Conservation (phyloP, 2,888 invertebrate genomes). For the Andrena trimmerana region DNA sequence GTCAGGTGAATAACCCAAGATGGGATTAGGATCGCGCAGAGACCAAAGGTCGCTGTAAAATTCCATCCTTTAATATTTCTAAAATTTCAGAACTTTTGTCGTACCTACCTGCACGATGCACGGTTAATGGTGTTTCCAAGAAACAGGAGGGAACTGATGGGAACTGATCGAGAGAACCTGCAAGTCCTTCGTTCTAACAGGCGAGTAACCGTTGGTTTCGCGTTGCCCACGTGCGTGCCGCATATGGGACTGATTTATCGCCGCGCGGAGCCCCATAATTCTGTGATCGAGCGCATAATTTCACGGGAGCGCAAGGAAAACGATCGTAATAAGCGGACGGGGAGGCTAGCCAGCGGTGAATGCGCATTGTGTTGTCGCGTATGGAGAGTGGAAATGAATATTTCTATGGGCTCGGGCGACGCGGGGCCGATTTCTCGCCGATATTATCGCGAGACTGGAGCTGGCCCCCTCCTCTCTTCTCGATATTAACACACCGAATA, state of each 20-base stretch:
- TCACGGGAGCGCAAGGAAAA: conserved; percentile 38
- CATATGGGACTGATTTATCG: conserved; percentile 60
- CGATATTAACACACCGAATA: too few relatives aligned
- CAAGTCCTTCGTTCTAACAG: conserved; percentile 11
- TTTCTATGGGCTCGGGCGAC: neutral
- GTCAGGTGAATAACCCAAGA: too few relatives aligned
- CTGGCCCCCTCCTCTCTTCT: neutral
- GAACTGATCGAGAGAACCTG: conserved; percentile 9
- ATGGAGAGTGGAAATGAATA: conserved; percentile 15
- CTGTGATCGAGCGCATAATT: conserved; percentile 54
- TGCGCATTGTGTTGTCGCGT: conserved; percentile 33
- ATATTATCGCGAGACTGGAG: neutral
- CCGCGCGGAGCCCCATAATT: conserved; percentile 43
- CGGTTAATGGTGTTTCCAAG: neutral
- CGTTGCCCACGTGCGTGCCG: conserved; percentile 50
- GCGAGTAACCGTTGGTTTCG: conserved; percentile 3
- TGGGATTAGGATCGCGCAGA: too few relatives aligned
- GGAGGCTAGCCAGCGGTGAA: conserved; percentile 20
- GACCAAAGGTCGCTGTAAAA: too few relatives aligned
- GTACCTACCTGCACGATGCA: neutral
- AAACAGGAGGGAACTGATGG: neutral
- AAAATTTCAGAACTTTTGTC: too few relatives aligned
- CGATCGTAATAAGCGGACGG: conserved; percentile 16
- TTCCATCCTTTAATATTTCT: too few relatives aligned
- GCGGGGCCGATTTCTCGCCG: neutral